Base-by-base conservation (phyloP, 2,113 vertebrate species). In the Hippocampus abdominalis region DNA sequence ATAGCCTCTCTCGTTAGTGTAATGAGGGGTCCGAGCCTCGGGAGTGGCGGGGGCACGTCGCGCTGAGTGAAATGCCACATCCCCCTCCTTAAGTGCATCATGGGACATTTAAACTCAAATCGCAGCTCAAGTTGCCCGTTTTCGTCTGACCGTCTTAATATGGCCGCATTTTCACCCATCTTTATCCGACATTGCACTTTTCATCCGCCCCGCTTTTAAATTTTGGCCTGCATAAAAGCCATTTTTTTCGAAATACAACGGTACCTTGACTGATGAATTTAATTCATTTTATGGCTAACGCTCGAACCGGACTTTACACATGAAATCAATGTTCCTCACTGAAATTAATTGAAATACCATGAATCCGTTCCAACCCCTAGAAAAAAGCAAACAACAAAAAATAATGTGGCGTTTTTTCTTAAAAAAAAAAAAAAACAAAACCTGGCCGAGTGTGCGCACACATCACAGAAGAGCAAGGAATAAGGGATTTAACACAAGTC, bases 1-100 rank as follows among this genome's bases (percentile, higher is more conserved):
- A 97, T 96, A 93, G 94, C 95, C 94, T 94, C 95, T 94, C 95
- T 99, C 93, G 95, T 98, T 97, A 98, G 95, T 90, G 90, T 94
- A 95, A 98, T 96, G 95, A 98, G 94, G 93, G 95, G 95, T 95
- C 96, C 95, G 94, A 94, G 93, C 90, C 84, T 82, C 70, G 66
- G 66, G 75, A 64, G 82, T 81, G 85, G 86, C 78, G 70, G 66
- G 86, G 77, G 79, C 73, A 75, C 59, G 76, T 68, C 12, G 73
- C 81, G 79, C 72, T 48, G 18, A 86, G 84, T 84, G 87, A 91
- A 91, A 91, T 86, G 88, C 89, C 84, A 83, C 77, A 83, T 88
- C 85, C 86, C 75, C 73, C 77, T 54, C 57, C 70, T 64, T 59
- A 73, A 75, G 75, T 70, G 80, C 82, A 83, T 65, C 75, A 51